Base-by-base conservation (phyloP, 2,888 invertebrate genomes). In the Thymelicus sylvestris region DNA sequence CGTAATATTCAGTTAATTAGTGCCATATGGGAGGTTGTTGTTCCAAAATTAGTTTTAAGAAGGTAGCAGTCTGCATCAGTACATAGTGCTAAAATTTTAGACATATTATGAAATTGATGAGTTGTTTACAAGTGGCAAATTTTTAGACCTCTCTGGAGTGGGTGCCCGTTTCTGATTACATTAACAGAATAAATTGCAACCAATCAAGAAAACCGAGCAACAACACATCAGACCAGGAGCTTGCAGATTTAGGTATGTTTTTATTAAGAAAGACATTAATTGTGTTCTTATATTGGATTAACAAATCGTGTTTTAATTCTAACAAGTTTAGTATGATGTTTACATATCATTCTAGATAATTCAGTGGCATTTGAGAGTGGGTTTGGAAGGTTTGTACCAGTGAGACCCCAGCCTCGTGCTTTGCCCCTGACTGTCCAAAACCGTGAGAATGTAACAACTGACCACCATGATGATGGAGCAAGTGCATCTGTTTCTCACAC, bases 141-240 rank as follows among this genome's bases (percentile, higher is more conserved):
- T 75, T 93, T 83, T 87, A 94, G 94, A 92, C 93, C 73, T 92
- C 94, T 75, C 84, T 94, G 80, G 94, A 94, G 84, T 94, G 94
- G 94, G 92, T 94, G 74, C 94, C 94, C 67, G 94, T 94, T 62
- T 93, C 94, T 55, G 94, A 94, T 83, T 93, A 93, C 79, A 94
- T 94, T 78, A 83, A 88, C 75, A 88, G 94, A 81, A 80, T 88
- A 66, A 92, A 92, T 82, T 91, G 92, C 82, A 92, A 89, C 79
- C 92, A 93, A 77, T 86, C 92, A 75, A 90, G 94, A 74, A 94
- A 93, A 82, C 89, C 88, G 75, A 87, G 92, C 72, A 94, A 94
- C 78, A 92, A 92, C 79, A 87, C 90, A 72, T 91, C 92, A 13
- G 94, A 94, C 76, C 93, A 94, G 73, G 94, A 94, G 83, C 81